phyloP scores from a whole-genome alignment of 2,113 vertebrate species.

The Lipophrys pholis region DNA sequence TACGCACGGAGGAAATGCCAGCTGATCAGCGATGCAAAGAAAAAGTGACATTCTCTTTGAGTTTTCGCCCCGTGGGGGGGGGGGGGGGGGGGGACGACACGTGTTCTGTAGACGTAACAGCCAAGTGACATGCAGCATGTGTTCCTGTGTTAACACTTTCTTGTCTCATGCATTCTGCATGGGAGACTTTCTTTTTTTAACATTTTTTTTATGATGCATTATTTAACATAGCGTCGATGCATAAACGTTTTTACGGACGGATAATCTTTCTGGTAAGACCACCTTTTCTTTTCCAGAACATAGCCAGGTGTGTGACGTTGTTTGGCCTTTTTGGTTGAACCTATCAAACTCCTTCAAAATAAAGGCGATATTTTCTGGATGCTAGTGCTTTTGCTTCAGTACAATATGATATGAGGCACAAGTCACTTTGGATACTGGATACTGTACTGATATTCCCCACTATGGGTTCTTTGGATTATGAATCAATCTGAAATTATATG shows the following conservation, averaged over 20 bases:
- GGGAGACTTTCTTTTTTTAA: neutral
- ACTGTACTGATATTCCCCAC: no score
- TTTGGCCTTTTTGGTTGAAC: constrained; percentile 21
- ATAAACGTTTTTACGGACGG: neutral
- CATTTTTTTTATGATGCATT: constrained; percentile 15
- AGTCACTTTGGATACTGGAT: no score
- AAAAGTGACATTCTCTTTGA: constrained; percentile 17
- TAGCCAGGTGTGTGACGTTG: neutral
- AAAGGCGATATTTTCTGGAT: constrained; percentile 4
- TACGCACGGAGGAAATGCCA: neutral
- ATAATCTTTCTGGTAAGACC: neutral
- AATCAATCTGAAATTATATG: no score
- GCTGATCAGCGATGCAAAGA: constrained; percentile 30
- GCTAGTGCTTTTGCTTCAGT: no score
- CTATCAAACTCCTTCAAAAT: constrained; percentile 2
- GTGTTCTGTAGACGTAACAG: constrained; percentile 19
- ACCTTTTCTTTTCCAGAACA: neutral
- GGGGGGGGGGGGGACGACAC: neutral
- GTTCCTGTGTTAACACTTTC: constrained; percentile 28
- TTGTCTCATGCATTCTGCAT: constrained; percentile 48
- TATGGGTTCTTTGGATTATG: no score
- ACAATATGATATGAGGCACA: no score
- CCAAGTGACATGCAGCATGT: constrained; percentile 24
- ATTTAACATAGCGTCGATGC: constrained; percentile 17
- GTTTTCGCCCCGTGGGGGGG: neutral